Base-by-base conservation (phyloP, 1,140 invertebrate species). In the Chymomyza costata region DNA sequence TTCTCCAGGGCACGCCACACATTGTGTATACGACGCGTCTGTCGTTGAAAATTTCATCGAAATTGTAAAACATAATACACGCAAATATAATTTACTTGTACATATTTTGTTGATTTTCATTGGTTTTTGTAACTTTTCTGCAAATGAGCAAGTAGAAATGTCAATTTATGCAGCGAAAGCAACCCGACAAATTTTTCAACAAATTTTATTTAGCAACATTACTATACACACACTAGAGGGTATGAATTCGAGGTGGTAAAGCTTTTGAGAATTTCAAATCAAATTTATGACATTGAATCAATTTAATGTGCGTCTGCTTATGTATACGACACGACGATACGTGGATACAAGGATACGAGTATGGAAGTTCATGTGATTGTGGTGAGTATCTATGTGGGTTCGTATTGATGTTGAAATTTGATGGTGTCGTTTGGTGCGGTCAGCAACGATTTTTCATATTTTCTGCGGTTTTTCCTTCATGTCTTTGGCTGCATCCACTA, bases 271-370 rank as follows among this genome's bases (percentile, higher is more conserved):
- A 78, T 80, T 80, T 80, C 68, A 80, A 80, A 80, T 80, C 73
- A 81, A 80, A 80, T 80, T 80, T 80, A 80, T 80, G 73, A 80
- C 74, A 80, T 80, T 81, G 67, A 81, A 80, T 80, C 74, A 80
- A 80, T 80, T 80, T 65, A 47, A 43, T 54, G 47, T 49, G 51
- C 16, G 25, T 38, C 34, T 54, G 45, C 52, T 34, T 28, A 13
- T 39, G 34, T 37, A 15, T 59, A 16, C 32, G 32, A 14, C 19
- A 31, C n/a, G 34, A 10, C 13, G 8, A 14, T 34, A 14, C 11
- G 11, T 34, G 3, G 3, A 3, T 34, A 34, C 3, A 5, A 25
- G 3, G 3, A 25, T 25, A 25, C 8, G 21, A n/a, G n/a, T n/a
- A n/a, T n/a, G n/a, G n/a, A n/a, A n/a, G n/a, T n/a, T n/a, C n/a